phyloP scores from a whole-genome alignment of 2,888 invertebrate genomes.

The Drosophila formosana region DNA sequence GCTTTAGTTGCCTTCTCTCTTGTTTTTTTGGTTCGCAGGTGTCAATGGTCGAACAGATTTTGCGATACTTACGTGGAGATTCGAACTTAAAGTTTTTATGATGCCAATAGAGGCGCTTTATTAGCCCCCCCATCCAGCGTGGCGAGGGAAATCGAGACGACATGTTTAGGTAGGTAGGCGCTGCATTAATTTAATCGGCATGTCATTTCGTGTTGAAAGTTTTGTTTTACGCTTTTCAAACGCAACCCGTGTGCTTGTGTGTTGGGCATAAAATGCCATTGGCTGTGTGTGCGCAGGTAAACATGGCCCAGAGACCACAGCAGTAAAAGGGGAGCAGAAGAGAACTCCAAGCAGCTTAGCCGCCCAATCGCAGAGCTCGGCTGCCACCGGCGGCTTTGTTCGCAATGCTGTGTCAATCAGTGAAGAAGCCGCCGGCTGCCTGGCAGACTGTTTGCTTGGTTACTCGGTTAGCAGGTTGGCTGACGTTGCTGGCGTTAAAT shows the following conservation, averaged over 20 bases:
- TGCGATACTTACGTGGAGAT: slow-evolving; percentile 35
- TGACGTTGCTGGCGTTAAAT: slow-evolving; percentile 55
- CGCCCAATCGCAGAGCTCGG: not conserved
- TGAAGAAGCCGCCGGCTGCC: slow-evolving; percentile 26
- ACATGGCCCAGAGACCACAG: not conserved
- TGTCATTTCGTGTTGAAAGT: slow-evolving; percentile 73
- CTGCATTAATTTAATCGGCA: slow-evolving; percentile 75
- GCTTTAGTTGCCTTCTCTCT: not conserved
- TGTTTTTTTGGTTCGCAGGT: slow-evolving; percentile 29
- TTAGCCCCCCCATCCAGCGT: slow-evolving; percentile 1
- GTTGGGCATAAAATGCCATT: slow-evolving; percentile 50
- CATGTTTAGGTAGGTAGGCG: slow-evolving; percentile 27
- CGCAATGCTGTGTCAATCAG: slow-evolving; percentile 52
- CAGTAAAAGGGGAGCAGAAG: not conserved
- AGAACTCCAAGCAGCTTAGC: not conserved
- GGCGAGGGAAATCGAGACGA: not conserved
- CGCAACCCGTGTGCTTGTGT: slow-evolving; percentile 12
- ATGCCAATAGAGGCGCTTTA: slow-evolving; percentile 38
- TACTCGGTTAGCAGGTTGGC: not conserved
- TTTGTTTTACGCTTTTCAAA: slow-evolving; percentile 54
- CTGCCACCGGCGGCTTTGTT: slow-evolving; percentile 19
- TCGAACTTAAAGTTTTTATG: slow-evolving; percentile 57
- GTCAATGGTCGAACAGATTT: slow-evolving; percentile 52
- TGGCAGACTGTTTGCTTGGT: slow-evolving; percentile 12
- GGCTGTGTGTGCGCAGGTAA: slow-evolving; percentile 30